A percentile compares a stretch with the other conserved stretches of the same genome.
Evolutionary conservation across 2,888 invertebrate genomes (phyloP).

Genomic region (Phrixothrix hirtus): DNA sequence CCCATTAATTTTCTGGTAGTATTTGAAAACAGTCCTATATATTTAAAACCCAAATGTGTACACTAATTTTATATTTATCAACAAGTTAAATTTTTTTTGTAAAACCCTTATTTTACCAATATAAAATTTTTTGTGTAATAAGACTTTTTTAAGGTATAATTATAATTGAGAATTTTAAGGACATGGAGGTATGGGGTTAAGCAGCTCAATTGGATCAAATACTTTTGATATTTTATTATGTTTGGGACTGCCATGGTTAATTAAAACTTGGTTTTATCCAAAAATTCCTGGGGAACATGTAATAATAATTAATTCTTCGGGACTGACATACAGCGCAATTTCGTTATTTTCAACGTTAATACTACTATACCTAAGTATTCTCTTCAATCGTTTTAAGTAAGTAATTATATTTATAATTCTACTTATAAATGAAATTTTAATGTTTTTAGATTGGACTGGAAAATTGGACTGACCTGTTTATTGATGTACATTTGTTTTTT

Average conservation of each 20-base stretch:
- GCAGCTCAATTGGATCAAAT: constrained; percentile 81
- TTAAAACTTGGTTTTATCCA: constrained; percentile 69
- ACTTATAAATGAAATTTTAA: background rate
- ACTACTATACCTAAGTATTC: constrained; percentile 68
- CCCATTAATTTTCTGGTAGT: too few species aligned
- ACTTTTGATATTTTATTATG: constrained; percentile 80
- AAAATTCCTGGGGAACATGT: constrained; percentile 61
- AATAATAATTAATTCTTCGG: constrained; percentile 75
- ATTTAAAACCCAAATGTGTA: too few species aligned
- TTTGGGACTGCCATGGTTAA: constrained; percentile 77
- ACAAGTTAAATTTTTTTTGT: too few species aligned
- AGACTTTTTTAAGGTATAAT: too few species aligned
- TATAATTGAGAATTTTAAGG: too few species aligned
- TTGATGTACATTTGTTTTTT: constrained; percentile 70
- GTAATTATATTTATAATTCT: constrained; percentile 21
- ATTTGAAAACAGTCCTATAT: too few species aligned
- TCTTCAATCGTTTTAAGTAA: constrained; percentile 66
- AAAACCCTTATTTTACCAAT: too few species aligned
- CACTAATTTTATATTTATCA: too few species aligned
- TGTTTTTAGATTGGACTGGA: constrained; percentile 66
- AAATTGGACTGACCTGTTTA: constrained; percentile 69
- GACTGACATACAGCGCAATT: constrained; percentile 74
- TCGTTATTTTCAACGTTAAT: constrained; percentile 74
- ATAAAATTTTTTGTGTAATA: too few species aligned
- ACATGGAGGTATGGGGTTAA: constrained; percentile 76